These are phyloP conservation scores for Motacilla tschutschensis DNA, from an alignment of 2,113 vertebrate genomes.

Conservation along the genomic window DNA sequence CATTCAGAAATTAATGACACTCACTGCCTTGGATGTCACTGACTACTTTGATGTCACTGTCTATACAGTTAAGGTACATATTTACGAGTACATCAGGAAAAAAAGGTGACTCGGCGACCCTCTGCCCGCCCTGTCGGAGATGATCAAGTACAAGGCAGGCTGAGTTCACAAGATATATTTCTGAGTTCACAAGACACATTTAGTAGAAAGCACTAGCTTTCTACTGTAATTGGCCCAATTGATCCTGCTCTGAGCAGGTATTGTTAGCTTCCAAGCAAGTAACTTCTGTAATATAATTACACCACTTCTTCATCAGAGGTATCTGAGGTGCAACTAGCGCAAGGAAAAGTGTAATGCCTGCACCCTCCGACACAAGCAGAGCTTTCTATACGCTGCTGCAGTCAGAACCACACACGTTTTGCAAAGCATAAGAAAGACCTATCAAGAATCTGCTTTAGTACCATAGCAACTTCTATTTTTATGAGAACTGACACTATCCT, in stretches of 20 bases:
- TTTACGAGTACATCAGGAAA: neutral
- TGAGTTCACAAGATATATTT: neutral
- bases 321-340: neutral
- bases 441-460: neutral
- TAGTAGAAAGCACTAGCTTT: neutral
- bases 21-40: neutral
- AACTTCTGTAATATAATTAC: neutral
- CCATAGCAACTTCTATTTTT: neutral
- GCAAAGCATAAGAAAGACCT: neutral
- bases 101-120: neutral
- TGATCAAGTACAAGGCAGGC: neutral
- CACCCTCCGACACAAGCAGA: fast-evolving
- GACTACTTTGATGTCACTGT: neutral
- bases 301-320: neutral
- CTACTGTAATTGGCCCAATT: neutral
- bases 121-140: fast-evolving
- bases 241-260: neutral
- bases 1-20: neutral
- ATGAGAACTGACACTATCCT: neutral
- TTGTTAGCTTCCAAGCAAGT: neutral
- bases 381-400: neutral
- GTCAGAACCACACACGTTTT: fast-evolving
- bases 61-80: no score
- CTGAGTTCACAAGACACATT: neutral
- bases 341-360: neutral